Evolutionary conservation across 2,797 vertebrate species (phyloP), one percentile per base, ranked within the genome.

Genomic region (Crenichthys baileyi): DNA sequence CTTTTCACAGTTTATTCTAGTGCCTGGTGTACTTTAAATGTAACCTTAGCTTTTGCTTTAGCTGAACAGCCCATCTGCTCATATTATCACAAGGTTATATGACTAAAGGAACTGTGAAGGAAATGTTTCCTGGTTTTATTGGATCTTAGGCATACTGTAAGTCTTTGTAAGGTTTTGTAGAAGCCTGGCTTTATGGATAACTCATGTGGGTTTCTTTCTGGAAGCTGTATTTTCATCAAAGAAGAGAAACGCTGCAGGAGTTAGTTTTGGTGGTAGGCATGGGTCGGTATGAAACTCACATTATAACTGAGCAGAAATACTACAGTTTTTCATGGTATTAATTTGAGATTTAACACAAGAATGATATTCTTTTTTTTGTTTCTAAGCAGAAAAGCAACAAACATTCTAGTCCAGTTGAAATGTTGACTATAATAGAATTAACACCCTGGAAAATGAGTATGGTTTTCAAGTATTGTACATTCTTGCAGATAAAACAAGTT

Each of bases 11-110:
- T 75, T 36, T 82, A 81, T 75, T 78, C 29, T 72, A 65, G 79
- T 84, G 74, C 79, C 87, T 84, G 78, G 76, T 78, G 53, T 87
- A 50, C 70, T 84, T 80, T 72, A 70, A 73, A 72, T 39, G 3
- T 41, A 79, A 67, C 72, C 71, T 31, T 72, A 24, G 41, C 71
- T 46, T 76, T 58, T 36, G 73, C 77, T 84, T 24, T 36, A 72
- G 77, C 72, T 77, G 51, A 60, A 73, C 75, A 63, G 46, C 46
- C 72, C 31, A 79, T 55, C 61, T 55, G 46, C 72, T 78, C 31
- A 70, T 39, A n/a, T 78, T 55, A 1, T 63, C 44, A 72, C 55
- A 70, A 7, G 67, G 83, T 78, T 18, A 65, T 18, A 2, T 56
- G 73, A 81, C 81, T 80, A 80, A 80, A 61, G 70, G 22, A 68